Evolutionary conservation across 2,888 invertebrate species (phyloP).

Genomic region (Noctuana brunneofusca): DNA sequence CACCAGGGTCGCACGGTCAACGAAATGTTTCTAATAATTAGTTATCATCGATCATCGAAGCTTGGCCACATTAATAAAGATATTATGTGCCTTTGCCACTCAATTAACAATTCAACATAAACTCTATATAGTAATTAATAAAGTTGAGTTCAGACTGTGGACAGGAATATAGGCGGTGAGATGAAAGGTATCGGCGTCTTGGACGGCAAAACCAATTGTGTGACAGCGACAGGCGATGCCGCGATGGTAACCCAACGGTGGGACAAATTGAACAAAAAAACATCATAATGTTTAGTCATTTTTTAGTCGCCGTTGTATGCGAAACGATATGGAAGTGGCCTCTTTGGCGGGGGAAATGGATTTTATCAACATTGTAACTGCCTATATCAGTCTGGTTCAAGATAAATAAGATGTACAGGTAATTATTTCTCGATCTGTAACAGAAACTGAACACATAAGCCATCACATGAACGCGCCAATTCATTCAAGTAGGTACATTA

Average conservation of each 20-base stretch:
- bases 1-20: slow-evolving; percentile 62
- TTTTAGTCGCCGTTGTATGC: slow-evolving; percentile 45
- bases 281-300: slow-evolving; percentile 60
- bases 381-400: too few species aligned
- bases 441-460: background rate
- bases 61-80: slow-evolving; percentile 77
- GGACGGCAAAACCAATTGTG: slow-evolving; percentile 71
- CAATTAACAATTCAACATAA: slow-evolving; percentile 35
- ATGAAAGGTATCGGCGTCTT: slow-evolving; percentile 68
- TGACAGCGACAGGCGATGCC: slow-evolving; percentile 58
- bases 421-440: background rate
- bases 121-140: slow-evolving; percentile 35
- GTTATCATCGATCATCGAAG: slow-evolving; percentile 78
- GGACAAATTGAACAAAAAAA: slow-evolving; percentile 51
- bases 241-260: slow-evolving; percentile 39
- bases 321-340: slow-evolving; percentile 37
- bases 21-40: slow-evolving; percentile 79
- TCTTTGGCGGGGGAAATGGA: background rate
- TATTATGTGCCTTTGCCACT: slow-evolving; percentile 69
- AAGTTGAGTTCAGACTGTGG: slow-evolving; percentile 32
- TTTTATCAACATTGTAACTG: background rate
- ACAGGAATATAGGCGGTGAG: slow-evolving; percentile 55
- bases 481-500: too few species aligned
- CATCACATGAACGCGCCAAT: too few species aligned
- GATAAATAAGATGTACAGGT: background rate